Percentiles rank a stretch among this genome's conserved stretches.
phyloP scores from a whole-genome alignment of 2,113 vertebrate genomes.

The Dipodomys spectabilis region DNA sequence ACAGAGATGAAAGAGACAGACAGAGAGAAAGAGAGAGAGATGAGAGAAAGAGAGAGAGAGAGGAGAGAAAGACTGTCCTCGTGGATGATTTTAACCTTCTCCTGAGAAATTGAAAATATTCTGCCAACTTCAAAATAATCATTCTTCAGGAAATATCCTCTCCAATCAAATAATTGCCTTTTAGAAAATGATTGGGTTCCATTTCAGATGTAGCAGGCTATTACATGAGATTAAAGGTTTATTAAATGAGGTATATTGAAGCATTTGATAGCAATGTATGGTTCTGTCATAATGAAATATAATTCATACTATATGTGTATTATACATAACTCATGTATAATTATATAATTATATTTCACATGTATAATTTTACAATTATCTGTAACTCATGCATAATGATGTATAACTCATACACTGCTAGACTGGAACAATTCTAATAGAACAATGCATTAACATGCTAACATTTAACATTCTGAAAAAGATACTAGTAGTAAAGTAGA shows the following conservation, averaged over 20 bases:
- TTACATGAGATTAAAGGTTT: not conserved
- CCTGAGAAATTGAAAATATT: constrained; percentile 29
- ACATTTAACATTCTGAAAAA: not conserved
- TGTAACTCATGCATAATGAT: not conserved
- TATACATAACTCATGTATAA: not conserved
- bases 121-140: not conserved
- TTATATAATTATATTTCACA: no score
- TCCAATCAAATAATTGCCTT: not conserved
- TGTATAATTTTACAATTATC: no score
- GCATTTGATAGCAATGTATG: not conserved
- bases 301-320: not conserved
- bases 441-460: not conserved
- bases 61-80: not conserved
- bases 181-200: not conserved
- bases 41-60: not conserved
- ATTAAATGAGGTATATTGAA: not conserved
- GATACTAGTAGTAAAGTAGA: not conserved
- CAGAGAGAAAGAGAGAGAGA: no score
- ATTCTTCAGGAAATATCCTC: not conserved
- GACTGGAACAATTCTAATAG: not conserved
- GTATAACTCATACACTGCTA: not conserved
- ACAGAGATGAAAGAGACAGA: no score
- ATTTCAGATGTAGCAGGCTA: not conserved
- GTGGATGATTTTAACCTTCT: constrained; percentile 36
- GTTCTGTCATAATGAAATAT: not conserved